A percentile compares a stretch with the other conserved stretches of the same genome.
phyloP scores from a whole-genome alignment of 2,888 invertebrate genomes.

The Ecliptopera silaceata region DNA sequence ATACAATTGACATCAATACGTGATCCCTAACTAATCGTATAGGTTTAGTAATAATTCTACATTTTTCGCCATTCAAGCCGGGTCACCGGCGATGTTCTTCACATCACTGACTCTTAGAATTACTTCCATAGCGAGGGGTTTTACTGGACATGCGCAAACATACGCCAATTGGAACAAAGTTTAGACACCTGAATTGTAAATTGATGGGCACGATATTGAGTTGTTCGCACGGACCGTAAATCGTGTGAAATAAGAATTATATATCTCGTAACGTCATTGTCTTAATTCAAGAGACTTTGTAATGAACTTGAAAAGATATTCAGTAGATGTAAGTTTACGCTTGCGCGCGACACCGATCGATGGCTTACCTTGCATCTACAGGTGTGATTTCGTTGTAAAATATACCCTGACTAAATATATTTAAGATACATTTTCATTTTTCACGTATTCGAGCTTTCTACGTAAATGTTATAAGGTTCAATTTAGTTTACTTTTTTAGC shows the following conservation, averaged over 20 bases:
- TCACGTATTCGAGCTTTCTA: constrained; percentile 31
- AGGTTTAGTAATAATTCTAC: constrained; percentile 39
- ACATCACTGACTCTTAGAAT: constrained; percentile 70
- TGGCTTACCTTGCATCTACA: constrained; percentile 49
- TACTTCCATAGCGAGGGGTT: constrained; percentile 43
- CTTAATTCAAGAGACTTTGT: neutral
- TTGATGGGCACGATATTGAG: constrained; percentile 17
- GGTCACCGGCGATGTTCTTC: constrained; percentile 63
- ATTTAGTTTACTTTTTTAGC: constrained; percentile 35
- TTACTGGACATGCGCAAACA: constrained; percentile 67
- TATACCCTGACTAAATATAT: constrained; percentile 13
- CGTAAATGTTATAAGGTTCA: constrained; percentile 50
- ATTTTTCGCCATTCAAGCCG: constrained; percentile 58
- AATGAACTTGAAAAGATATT: neutral
- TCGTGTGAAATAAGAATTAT: constrained; percentile 12
- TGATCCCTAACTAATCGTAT: constrained; percentile 51
- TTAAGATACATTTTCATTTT: constrained; percentile 10
- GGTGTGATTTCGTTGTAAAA: constrained; percentile 27
- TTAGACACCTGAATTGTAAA: constrained; percentile 45
- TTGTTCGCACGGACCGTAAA: constrained; percentile 10
- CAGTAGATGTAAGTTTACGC: constrained; percentile 50
- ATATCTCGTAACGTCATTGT: neutral
- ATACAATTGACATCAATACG: constrained; percentile 72
- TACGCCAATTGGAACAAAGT: constrained; percentile 69
- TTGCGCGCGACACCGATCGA: constrained; percentile 73